A percentile compares a stretch with the other conserved stretches of the same genome.
These are phyloP conservation scores for Typhlichthys subterraneus DNA, from an alignment of 2,797 vertebrate species.

Conservation along the genomic window DNA sequence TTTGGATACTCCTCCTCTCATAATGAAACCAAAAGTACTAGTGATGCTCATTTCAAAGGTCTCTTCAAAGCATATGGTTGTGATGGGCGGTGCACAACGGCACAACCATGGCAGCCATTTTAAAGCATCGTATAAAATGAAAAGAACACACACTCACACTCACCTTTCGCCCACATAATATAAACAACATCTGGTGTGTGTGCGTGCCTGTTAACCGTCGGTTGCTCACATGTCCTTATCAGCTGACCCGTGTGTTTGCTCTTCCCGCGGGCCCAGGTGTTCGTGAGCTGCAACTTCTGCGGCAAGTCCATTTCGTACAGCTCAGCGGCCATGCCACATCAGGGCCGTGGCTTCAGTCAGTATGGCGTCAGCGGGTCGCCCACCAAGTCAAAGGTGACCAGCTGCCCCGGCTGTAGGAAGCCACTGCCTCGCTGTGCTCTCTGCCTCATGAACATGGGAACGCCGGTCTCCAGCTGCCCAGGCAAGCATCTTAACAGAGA, in stretches of 20 bases:
- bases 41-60: background rate
- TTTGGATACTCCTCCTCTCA: background rate
- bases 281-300: conserved; percentile 99
- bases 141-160: background rate
- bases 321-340: conserved; percentile 93
- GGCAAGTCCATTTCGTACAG: conserved; percentile 99
- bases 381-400: conserved; percentile 98
- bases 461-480: conserved; percentile 91
- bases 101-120: too few relatives aligned
- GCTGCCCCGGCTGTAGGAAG: conserved; percentile 97
- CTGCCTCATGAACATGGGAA: conserved; percentile 99
- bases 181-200: conserved; percentile 48
- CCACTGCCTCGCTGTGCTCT: conserved; percentile 97
- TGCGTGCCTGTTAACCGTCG: conserved; percentile 18
- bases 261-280: conserved; percentile 80
- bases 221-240: conserved; percentile 39
- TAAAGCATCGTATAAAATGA: too few relatives aligned
- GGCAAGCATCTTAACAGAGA: conserved; percentile 41
- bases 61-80: background rate
- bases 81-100: too few relatives aligned
- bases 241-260: conserved; percentile 45
- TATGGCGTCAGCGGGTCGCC: conserved; percentile 97
- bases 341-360: conserved; percentile 95
- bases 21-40: background rate
- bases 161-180: conserved; percentile 7